Base-by-base conservation (phyloP, 2,113 vertebrate species). In the Ranitomeya imitator region DNA sequence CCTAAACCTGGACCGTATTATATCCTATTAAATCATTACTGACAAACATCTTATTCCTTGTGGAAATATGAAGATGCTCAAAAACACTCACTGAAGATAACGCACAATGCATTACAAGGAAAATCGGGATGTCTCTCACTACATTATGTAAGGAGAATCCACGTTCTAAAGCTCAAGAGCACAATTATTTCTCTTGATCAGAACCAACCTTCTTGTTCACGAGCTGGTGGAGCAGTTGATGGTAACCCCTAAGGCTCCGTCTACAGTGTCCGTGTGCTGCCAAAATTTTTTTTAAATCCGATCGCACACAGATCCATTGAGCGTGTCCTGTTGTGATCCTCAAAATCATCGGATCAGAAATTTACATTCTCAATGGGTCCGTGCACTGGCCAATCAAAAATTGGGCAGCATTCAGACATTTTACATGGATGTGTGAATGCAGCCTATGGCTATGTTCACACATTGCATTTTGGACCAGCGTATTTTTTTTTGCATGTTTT, bases 21-120 rank as follows among this genome's bases (percentile, higher is more conserved):
- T 19, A 77, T 85, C 69, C 61, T 77, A 61, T 45, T 82, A 82
- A 63, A 63, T 60, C 79, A 82, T 82, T 63, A 21, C 59, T n/a
- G 59, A 13, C 8, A 23, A 55, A 55, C 59, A 18, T 59, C 0
- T 14, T 1, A 15, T 15, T 59, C 54, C n/a, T 26, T 80, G 4
- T 80, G 55, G 55, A 60, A 60, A 79, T 15, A 16, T 26, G 23
- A 80, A 60, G 52, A 59, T 59, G 54, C 5, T 15, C 14, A 57
- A 26, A 80, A 16, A 26, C 55, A 26, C n/a, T 60, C 11, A 57
- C 9, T 26, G 54, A 57, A 21, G 77, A 57, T 57, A 78, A 54
- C 19, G 16, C 10, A 10, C 51, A 19, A 52, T 1, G 21, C 31
- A 6, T 52, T 19, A 2, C 14, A 78, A 31, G 12, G 4, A 2